Base-by-base conservation (phyloP, 2,888 invertebrate species). In the Volucella bombylans region DNA sequence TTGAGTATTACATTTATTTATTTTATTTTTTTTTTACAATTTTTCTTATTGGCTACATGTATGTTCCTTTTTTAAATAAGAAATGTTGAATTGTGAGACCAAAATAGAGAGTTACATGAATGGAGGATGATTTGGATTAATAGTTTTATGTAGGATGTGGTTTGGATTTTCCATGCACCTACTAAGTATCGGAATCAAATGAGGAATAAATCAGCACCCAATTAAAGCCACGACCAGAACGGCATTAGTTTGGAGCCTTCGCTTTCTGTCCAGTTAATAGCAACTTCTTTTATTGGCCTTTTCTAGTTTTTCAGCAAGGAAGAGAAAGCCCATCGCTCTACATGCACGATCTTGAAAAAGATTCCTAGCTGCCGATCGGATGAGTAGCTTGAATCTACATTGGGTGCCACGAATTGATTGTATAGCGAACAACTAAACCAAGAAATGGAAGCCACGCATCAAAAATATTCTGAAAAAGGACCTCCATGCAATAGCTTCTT, bases 291-390 rank as follows among this genome's bases (percentile, higher is more conserved):
- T 85, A 98, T 95, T 82, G 97, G 96, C 92, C 97, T 95, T 88
- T 95, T 94, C 49, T n/a, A 98, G 93, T 86, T 93, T 93, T 92
- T 98, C 96, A 64, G 99, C 99, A 87, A 99, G 95, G 90, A 96
- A 98, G 8, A 99, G 93, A n/a, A n/a, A n/a, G n/a, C n/a, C 99
- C 99, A 99, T 93, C 98, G 94, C 90, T 99, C 97, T 2, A 99
- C 97, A 92, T 99, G 99, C 74, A 99, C 92, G 89, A 95, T 97
- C 73, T 94, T 93, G 90, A n/a, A 99, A 99, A 83, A 97, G 94
- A 74, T 93, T 91, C 65, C 93, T 92, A 0, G 98, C 98, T 38
- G 98, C 95, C 87, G 94, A 92, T 73, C 99, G 94, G 0, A 98
- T 98, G 82, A 99, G 94, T 71, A 99, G 92, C 91, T 99, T 99